Conservation (phyloP, 1,140 invertebrate species). For the Trichonephila clavata region DNA sequence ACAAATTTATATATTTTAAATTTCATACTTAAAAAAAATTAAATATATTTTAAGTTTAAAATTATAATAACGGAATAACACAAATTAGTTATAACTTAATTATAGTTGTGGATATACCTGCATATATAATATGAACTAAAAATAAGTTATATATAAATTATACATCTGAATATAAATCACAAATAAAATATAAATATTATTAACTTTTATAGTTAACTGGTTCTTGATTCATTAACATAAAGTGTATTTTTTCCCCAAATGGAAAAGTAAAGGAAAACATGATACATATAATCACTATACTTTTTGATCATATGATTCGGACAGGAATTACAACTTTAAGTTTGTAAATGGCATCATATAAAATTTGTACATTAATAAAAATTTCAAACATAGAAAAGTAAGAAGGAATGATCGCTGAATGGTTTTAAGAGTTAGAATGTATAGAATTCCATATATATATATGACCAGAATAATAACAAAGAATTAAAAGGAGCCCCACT, state of each 20-base stretch:
- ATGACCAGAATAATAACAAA: background rate
- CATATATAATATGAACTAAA: too few species aligned
- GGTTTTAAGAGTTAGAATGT: constrained; percentile 28
- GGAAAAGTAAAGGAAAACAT: background rate
- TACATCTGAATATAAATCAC: too few species aligned
- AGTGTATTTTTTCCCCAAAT: background rate
- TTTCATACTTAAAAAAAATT: too few species aligned
- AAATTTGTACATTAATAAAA: background rate
- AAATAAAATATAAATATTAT: too few species aligned
- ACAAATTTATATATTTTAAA: too few species aligned
- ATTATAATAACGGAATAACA: too few species aligned
- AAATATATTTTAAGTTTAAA: too few species aligned
- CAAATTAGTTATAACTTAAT: too few species aligned
- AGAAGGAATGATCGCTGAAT: background rate
- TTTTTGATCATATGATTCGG: background rate
- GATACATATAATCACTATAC: background rate
- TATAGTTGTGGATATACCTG: too few species aligned
- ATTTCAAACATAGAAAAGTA: background rate
- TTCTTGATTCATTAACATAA: too few species aligned
- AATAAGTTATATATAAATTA: too few species aligned
- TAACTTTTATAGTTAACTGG: too few species aligned
- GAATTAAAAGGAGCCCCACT: background rate
- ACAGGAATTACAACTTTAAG: background rate
- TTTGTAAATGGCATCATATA: background rate
- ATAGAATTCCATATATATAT: constrained; percentile 26